Percentiles rank a stretch among this genome's conserved stretches.
phyloP scores from a whole-genome alignment of 2,888 invertebrate species.

The Trissolcus japonicus region DNA sequence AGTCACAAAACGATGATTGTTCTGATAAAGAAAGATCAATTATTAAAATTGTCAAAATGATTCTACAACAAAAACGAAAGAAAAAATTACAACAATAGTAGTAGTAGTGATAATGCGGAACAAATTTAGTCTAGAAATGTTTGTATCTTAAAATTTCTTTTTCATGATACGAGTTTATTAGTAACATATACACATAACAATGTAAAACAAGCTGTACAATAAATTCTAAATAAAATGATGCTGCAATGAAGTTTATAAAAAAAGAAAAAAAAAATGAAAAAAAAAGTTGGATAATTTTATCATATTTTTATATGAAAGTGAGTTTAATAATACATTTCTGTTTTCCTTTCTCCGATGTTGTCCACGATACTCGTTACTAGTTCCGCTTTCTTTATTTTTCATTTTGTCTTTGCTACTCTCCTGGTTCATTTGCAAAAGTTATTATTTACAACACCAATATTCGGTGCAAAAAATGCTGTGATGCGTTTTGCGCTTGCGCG shows the following conservation, averaged over 20 bases:
- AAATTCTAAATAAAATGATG: conserved; percentile 29
- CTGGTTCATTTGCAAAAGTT: conserved; percentile 14
- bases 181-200: conserved; percentile 41
- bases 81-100: conserved; percentile 15
- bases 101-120: conserved; percentile 23
- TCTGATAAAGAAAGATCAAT: conserved; percentile 25
- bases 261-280: not conserved
- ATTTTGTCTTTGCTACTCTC: conserved; percentile 1
- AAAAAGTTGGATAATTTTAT: not conserved
- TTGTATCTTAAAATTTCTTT: conserved; percentile 15
- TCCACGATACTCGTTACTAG: not conserved
- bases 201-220: conserved; percentile 52
- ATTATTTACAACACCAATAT: conserved; percentile 43
- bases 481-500: conserved; percentile 37
- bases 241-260: not conserved
- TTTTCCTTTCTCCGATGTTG: not conserved
- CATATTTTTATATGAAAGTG: conserved; percentile 2
- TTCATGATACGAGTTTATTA: conserved; percentile 16
- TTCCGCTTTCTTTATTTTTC: not conserved
- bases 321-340: conserved; percentile 11
- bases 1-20: too few species aligned
- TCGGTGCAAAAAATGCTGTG: conserved; percentile 36
- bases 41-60: conserved; percentile 31
- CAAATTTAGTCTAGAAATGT: conserved; percentile 18
- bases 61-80: conserved; percentile 8